Conservation (phyloP, 2,797 vertebrate genomes). For the Avahi laniger region DNA sequence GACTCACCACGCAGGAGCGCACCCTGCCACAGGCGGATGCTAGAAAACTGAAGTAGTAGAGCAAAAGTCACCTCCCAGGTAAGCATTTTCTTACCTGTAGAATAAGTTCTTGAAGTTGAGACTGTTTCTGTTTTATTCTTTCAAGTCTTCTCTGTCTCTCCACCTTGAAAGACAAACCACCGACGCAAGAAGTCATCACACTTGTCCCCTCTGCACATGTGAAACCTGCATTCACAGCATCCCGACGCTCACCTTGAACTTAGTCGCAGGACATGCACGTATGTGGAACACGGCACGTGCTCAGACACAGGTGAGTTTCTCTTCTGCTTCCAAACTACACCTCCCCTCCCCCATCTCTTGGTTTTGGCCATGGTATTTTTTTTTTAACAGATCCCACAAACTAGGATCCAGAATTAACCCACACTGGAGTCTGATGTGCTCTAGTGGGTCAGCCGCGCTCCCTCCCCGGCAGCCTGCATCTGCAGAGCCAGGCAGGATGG, state of each 20-base stretch:
- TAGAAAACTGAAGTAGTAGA: background rate
- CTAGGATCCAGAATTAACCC: background rate
- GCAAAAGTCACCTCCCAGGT: constrained; percentile 65
- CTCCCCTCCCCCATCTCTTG: background rate
- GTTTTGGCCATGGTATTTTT: no score
- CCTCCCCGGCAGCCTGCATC: no score
- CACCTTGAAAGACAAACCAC: constrained; percentile 86
- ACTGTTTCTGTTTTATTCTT: constrained; percentile 99
- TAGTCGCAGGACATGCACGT: background rate
- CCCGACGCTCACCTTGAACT: background rate
- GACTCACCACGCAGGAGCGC: background rate
- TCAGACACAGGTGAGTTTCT: background rate
- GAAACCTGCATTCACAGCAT: fast-evolving
- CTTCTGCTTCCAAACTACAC: background rate
- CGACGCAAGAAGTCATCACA: background rate
- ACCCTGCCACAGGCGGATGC: no score
- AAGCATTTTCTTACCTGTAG: constrained; percentile 89
- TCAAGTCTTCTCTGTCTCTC: constrained; percentile 97
- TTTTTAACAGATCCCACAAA: background rate
- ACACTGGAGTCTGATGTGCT: fast-evolving
- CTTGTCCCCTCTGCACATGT: background rate
- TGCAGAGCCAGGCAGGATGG: background rate
- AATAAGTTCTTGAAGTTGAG: constrained; percentile 98
- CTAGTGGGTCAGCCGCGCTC: fast-evolving
- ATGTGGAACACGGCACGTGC: background rate